Percentiles rank a stretch among this genome's conserved stretches.
Evolutionary conservation across 2,888 invertebrate genomes (phyloP).

Genomic region (Lacanobia oleracea): DNA sequence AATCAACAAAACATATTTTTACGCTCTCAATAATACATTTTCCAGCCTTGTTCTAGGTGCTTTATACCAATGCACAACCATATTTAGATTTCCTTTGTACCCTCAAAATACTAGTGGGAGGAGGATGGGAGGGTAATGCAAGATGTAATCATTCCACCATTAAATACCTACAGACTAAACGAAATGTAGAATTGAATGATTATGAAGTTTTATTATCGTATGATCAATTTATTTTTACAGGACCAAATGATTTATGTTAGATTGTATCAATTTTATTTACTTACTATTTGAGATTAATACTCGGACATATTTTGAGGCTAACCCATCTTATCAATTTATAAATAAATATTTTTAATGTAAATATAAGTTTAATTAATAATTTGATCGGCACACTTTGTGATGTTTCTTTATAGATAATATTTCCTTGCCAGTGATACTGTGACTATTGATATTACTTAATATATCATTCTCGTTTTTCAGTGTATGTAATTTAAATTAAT

Average conservation of each 20-base stretch:
- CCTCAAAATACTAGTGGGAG: constrained; percentile 1
- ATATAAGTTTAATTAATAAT: constrained; percentile 58
- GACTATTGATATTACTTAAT: constrained; percentile 66
- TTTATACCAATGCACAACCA: background rate
- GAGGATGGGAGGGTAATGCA: constrained; percentile 1
- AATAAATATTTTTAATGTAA: constrained; percentile 57
- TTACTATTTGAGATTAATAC: constrained; percentile 61
- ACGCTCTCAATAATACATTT: background rate
- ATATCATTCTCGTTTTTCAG: constrained; percentile 46
- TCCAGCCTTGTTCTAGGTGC: background rate
- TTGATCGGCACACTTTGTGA: constrained; percentile 55
- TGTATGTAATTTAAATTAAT: constrained; percentile 64
- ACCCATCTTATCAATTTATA: constrained; percentile 55
- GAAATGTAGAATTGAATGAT: constrained; percentile 9
- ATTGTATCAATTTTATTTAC: constrained; percentile 42
- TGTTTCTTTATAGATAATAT: constrained; percentile 61
- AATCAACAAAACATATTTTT: constrained; percentile 1
- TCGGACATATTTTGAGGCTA: constrained; percentile 65
- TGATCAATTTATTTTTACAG: constrained; percentile 34
- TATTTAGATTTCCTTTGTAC: background rate
- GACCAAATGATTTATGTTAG: constrained; percentile 44
- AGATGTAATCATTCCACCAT: constrained; percentile 22
- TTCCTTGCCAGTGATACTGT: constrained; percentile 80
- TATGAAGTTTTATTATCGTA: constrained; percentile 15
- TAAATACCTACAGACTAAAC: background rate